Evolutionary conservation across 2,797 vertebrate species (phyloP), one percentile per base, ranked within the genome.

Genomic region (Loriculus beryllinus): DNA sequence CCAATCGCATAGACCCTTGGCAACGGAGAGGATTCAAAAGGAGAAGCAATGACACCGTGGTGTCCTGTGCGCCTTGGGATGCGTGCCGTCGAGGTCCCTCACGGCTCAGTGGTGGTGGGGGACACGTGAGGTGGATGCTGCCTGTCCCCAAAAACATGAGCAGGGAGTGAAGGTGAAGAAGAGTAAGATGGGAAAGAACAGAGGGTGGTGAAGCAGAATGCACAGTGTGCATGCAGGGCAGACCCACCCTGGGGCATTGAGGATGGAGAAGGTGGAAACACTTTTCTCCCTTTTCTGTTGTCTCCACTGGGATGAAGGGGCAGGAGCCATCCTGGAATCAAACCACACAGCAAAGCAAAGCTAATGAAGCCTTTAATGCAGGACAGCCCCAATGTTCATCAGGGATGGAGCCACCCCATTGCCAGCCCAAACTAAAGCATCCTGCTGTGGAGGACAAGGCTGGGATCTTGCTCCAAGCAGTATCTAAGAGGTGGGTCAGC

Each of bases 21-120:
- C 56, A 42, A 3, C 1, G 45, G 71, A 35, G 49, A 14, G 3
- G 28, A 20, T 28, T 80, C 5, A 7, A n/a, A 47, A 59, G 6
- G 45, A 79, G 65, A 56, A 64, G 22, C 28, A 48, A 31, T 0
- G 22, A 23, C 28, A 25, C 10, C 14, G 22, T 13, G 54, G 52
- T 4, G 2, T 29, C 42, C 48, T 35, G 5, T 15, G 51, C 1
- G 4, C 35, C 35, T 28, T n/a, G 64, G 68, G 35, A 8, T 18
- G 57, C 1, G 15, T 23, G 13, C 12, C 40, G 39, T 52, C 0
- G 3, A 75, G 49, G 7, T 26, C 0, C 1, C 26, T 71, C 20
- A 1, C 0, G 2, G 52, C 69, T 62, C 15, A 2, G 48, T 3
- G 31, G 26, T 18, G 35, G 15, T 2, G 22, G n/a, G 37, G 28